These are phyloP conservation scores for Orthosia gothica DNA, from an alignment of 2,888 invertebrate species.

Conservation along the genomic window DNA sequence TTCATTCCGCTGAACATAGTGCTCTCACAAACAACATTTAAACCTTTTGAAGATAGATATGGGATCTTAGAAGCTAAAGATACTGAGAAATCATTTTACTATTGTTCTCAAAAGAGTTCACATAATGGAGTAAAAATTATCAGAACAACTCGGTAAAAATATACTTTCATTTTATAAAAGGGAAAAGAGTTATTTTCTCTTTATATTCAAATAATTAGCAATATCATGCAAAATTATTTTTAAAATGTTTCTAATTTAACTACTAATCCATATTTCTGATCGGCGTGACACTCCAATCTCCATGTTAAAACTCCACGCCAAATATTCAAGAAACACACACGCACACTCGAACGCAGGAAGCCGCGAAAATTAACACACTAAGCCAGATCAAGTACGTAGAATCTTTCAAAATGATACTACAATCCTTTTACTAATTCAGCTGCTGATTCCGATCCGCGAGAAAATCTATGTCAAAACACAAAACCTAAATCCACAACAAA, in stretches of 20 bases:
- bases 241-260: no score
- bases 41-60: slow-evolving; percentile 4
- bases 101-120: background rate
- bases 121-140: background rate
- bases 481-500: slow-evolving; percentile 21
- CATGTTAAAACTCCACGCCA: no score
- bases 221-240: no score
- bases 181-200: no score
- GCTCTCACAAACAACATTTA: slow-evolving; percentile 4
- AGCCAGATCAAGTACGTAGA: background rate
- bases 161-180: background rate
- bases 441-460: background rate
- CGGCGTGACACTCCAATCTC: no score
- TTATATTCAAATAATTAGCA: no score
- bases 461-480: background rate
- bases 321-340: no score
- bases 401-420: background rate
- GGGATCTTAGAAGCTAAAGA: background rate
- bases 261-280: no score
- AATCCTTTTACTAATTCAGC: slow-evolving; percentile 18
- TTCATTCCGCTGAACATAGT: background rate
- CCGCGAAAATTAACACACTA: no score
- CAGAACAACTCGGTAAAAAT: background rate
- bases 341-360: no score
- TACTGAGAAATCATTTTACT: background rate